Conservation (phyloP, 30 jellyfish, hydroid and myxozoan genomes). For the Aurelia coerulea region DNA sequence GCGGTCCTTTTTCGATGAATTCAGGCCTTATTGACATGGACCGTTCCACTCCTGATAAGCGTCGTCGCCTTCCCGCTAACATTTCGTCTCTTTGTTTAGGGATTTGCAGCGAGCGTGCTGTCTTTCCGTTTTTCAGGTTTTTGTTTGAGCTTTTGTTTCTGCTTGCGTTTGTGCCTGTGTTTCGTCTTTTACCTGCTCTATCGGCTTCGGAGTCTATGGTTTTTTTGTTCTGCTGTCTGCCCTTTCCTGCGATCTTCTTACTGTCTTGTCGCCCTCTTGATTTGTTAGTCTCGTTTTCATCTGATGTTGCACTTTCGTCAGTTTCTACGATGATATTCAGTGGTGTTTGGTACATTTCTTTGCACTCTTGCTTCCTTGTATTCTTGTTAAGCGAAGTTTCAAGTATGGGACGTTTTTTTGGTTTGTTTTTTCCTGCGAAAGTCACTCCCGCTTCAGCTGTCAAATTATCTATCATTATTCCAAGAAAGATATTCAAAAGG, state of each 20-base stretch:
- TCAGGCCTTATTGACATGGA: slow-evolving; percentile 51
- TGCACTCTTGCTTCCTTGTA: neutral
- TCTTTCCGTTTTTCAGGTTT: neutral
- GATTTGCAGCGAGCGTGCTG: neutral
- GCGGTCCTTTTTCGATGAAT: slow-evolving; percentile 52
- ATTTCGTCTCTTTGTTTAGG: neutral
- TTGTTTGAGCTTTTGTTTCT: neutral
- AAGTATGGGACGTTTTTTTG: neutral
- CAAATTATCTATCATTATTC: slow-evolving; percentile 86
- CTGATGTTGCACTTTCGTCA: neutral
- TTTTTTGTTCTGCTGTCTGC: neutral
- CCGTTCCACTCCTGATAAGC: neutral
- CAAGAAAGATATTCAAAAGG: slow-evolving; percentile 85
- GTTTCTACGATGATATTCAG: neutral
- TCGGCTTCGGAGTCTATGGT: neutral
- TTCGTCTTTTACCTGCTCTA: neutral
- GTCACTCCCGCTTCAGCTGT: slow-evolving; percentile 51
- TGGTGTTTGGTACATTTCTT: no score
- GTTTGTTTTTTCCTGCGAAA: neutral
- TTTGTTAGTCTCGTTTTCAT: neutral
- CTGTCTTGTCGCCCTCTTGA: neutral
- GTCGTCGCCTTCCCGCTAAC: neutral
- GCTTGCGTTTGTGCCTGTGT: neutral
- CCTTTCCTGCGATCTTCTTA: neutral
- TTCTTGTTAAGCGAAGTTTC: neutral